Base-by-base conservation (phyloP, 2,113 vertebrate genomes). In the Xenopus borealis region DNA sequence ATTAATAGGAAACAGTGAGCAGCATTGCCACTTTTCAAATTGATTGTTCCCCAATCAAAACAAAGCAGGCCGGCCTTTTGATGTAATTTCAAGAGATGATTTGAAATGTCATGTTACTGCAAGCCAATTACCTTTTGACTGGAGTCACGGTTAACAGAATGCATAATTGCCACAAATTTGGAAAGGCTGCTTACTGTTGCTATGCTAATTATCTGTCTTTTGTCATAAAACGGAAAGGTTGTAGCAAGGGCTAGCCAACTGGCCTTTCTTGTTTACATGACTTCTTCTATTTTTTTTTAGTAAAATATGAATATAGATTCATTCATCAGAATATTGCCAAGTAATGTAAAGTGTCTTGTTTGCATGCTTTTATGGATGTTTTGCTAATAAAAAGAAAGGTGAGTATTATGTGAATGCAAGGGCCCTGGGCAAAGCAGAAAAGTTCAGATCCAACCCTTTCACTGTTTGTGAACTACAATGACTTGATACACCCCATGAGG, bases 1-100 rank as follows among this genome's bases (percentile, higher is more conserved):
- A 95, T 95, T 94, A 95, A 94, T 94, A 91, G 89, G 92, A 93
- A 92, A 95, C 93, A 95, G 93, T 93, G 91, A 94, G 91, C 90
- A 88, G 90, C 91, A 89, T 92, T 94, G 93, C 92, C 93, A 95
- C 93, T 95, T 94, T 94, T 94, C 92, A 94, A 95, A 95, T 94
- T 94, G 93, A 95, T 94, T 94, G 93, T 94, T 94, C 92, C 91
- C 89, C 91, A 91, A 94, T 93, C 90, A 93, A 94, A 93, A 92
- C 90, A 94, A 92, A 91, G 90, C 89, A 92, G 89, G 89, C 89
- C 89, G 87, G 89, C 88, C 92, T 91, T 90, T 94, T 92, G 92
- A 93, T 93, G 93, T 94, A 93, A 94, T 94, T 94, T 94, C 91
- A 89, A 90, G 88, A 94, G 93, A 94, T 95, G 94, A 95, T 94